Percentiles rank a stretch among this genome's conserved stretches.
Evolutionary conservation across 1,140 invertebrate genomes (phyloP).

Genomic region (Heliconius eleuchia): DNA sequence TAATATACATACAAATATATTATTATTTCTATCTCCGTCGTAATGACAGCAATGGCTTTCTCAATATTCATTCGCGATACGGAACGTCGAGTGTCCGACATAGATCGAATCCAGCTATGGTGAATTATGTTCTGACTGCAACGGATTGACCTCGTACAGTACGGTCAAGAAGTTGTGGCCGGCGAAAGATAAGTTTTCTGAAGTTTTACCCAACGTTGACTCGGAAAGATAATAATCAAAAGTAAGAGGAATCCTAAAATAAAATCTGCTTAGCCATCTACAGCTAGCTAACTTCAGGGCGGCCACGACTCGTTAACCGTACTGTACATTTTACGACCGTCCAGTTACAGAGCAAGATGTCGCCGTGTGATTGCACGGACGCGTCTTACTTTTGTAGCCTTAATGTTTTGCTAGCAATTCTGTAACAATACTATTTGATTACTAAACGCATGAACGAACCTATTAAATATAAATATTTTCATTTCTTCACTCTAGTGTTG

Average conservation of each 20-base stretch:
- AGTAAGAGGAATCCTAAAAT: too few species aligned
- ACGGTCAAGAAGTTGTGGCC: too few species aligned
- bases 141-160: conserved; percentile 42
- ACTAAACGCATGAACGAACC: too few species aligned
- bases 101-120: conserved; percentile 35
- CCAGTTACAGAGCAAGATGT: conserved; percentile 34
- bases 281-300: too few species aligned
- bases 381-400: conserved; percentile 18
- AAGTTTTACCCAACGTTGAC: too few species aligned
- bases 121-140: conserved; percentile 45
- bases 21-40: conserved; percentile 12
- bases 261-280: too few species aligned
- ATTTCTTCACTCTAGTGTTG: too few species aligned
- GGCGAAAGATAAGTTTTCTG: too few species aligned
- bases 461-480: too few species aligned
- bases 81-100: conserved; percentile 39
- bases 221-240: too few species aligned
- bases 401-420: conserved; percentile 4
- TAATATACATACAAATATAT: background rate
- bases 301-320: too few species aligned
- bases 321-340: conserved; percentile 26
- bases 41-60: conserved; percentile 17
- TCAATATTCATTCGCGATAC: conserved; percentile 24
- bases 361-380: conserved; percentile 26
- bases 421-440: background rate